Evolutionary conservation across 2,888 invertebrate species (phyloP).

Genomic region (Mythimna albipuncta): DNA sequence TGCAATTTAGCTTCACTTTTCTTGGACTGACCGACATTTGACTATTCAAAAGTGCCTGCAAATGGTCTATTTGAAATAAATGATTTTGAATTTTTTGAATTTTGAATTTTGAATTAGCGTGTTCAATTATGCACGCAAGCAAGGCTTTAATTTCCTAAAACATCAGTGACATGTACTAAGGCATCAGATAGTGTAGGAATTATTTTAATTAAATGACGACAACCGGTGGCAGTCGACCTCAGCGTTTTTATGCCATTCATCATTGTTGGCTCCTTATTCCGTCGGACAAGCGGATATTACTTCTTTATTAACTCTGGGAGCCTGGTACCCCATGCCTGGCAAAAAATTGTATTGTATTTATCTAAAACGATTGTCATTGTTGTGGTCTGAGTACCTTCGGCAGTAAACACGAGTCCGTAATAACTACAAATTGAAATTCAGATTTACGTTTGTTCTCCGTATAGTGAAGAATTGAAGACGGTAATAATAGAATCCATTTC

Average conservation of each 20-base stretch:
- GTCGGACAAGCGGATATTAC: slow-evolving; percentile 53
- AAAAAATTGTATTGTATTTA: slow-evolving; percentile 40
- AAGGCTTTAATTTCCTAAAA: slow-evolving; percentile 53
- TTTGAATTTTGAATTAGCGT: too few species aligned
- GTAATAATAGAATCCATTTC: slow-evolving; percentile 19
- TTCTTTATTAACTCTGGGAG: slow-evolving; percentile 38
- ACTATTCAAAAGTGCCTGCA: too few species aligned
- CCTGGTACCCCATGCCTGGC: slow-evolving; percentile 45
- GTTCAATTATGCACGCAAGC: slow-evolving; percentile 32
- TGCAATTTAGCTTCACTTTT: too few species aligned
- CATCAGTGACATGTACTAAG: slow-evolving; percentile 30
- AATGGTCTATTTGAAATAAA: too few species aligned
- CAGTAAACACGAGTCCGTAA: slow-evolving; percentile 13
- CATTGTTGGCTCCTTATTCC: slow-evolving; percentile 41
- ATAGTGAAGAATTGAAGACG: slow-evolving; percentile 8
- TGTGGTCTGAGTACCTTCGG: slow-evolving; percentile 4
- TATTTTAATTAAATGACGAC: slow-evolving; percentile 50
- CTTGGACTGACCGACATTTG: too few species aligned
- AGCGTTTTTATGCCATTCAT: slow-evolving; percentile 55
- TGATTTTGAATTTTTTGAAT: too few species aligned
- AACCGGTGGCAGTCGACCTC: slow-evolving; percentile 51
- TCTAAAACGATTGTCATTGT: slow-evolving; percentile 45
- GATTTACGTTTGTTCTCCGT: slow-evolving; percentile 35
- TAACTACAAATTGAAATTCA: slow-evolving; percentile 50
- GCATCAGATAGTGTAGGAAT: slow-evolving; percentile 41